phyloP scores from a whole-genome alignment of 92 coral and sea anemone species.

The Zoanthus sociatus region DNA sequence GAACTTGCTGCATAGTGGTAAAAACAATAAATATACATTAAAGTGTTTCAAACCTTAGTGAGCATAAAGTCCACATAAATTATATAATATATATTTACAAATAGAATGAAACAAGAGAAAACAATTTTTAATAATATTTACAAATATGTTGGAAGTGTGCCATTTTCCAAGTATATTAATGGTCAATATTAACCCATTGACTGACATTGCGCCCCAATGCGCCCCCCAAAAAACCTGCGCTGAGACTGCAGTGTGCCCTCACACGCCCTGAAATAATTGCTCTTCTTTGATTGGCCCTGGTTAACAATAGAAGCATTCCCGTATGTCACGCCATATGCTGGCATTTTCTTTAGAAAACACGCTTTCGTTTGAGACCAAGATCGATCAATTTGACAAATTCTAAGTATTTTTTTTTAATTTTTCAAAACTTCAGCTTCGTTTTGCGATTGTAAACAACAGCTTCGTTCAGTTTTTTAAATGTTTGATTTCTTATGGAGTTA shows the following conservation, averaged over 20 bases:
- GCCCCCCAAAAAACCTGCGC: background rate
- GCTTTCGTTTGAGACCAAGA: conserved; percentile 54
- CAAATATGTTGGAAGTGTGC: no score
- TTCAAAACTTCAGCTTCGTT: background rate
- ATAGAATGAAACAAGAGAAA: no score
- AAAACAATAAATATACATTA: no score
- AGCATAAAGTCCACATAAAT: no score
- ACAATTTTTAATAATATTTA: no score
- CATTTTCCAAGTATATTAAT: no score
- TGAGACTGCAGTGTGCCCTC: conserved; percentile 21
- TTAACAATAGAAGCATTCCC: conserved; percentile 29
- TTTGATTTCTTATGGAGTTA: conserved; percentile 9
- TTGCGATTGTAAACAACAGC: conserved; percentile 2
- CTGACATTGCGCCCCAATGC: background rate
- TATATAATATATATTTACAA: no score
- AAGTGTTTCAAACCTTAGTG: no score
- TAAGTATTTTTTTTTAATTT: background rate
- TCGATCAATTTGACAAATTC: conserved; percentile 26
- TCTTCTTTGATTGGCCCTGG: conserved; percentile 21
- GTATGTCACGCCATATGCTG: conserved; percentile 19
- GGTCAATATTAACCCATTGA: background rate
- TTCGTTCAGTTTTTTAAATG: conserved; percentile 3
- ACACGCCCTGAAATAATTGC: background rate
- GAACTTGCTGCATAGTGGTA: no score
- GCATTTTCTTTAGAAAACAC: conserved; percentile 28